Evolutionary conservation across 2,113 vertebrate species (phyloP).

Genomic region (Oreochromis spilurus): DNA sequence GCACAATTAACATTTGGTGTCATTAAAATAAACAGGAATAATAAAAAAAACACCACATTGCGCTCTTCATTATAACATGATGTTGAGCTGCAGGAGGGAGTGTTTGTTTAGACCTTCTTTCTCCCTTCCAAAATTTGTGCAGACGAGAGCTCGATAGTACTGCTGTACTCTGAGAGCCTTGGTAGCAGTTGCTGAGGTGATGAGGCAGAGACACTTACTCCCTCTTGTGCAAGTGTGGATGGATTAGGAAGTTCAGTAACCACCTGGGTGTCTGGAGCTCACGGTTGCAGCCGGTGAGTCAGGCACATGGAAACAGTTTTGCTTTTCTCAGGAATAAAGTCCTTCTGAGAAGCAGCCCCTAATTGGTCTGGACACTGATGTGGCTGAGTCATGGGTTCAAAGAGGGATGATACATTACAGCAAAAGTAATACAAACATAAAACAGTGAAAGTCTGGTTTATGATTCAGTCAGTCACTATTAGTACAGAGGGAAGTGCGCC

Average conservation of each 20-base stretch:
- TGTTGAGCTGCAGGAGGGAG: not conserved
- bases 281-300: conserved; percentile 34
- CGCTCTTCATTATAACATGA: not conserved
- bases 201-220: not conserved
- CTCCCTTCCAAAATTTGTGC: not conserved
- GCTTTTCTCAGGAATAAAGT: not conserved
- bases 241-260: conserved; percentile 37
- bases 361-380: not conserved
- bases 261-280: conserved; percentile 45
- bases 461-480: not conserved
- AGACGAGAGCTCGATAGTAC: not conserved
- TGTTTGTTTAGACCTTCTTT: not conserved
- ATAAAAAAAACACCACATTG: not conserved
- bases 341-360: not conserved
- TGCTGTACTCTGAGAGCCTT: not conserved
- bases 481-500: not conserved
- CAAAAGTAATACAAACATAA: not conserved
- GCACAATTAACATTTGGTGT: not conserved
- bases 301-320: conserved; percentile 21
- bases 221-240: not conserved
- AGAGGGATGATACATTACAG: not conserved
- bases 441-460: not conserved
- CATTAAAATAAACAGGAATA: not conserved
- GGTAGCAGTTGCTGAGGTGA: conserved; percentile 28
- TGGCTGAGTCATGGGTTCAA: not conserved